These are phyloP conservation scores for Marmota monax DNA, from an alignment of 2,113 vertebrate genomes.

Conservation along the genomic window DNA sequence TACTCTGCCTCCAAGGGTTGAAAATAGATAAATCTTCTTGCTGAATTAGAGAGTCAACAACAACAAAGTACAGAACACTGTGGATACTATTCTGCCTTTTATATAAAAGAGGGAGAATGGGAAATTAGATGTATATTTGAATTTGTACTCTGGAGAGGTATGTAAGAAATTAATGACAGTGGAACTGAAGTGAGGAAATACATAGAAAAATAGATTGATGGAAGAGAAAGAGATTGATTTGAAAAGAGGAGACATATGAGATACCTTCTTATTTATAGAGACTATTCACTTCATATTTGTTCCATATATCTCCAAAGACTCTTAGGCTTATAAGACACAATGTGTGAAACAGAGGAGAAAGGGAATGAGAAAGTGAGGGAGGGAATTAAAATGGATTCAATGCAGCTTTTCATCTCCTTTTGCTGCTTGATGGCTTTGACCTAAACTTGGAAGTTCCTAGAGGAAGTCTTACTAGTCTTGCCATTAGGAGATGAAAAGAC, in stretches of 20 bases:
- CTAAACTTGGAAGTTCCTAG: background rate
- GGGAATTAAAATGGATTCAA: background rate
- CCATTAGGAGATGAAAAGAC: background rate
- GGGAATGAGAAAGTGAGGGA: background rate
- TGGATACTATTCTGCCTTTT: background rate
- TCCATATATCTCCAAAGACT: no score
- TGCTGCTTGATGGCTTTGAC: background rate
- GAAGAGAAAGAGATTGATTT: background rate
- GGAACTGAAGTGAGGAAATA: background rate
- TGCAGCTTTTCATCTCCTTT: background rate
- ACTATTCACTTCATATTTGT: background rate
- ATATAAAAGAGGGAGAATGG: background rate
- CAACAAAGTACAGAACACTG: background rate
- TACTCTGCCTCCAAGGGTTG: background rate
- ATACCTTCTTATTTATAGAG: background rate
- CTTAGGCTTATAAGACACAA: no score
- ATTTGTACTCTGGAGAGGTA: background rate
- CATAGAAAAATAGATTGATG: background rate
- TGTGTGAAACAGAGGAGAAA: background rate
- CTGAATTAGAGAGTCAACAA: background rate
- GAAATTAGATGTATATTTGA: background rate
- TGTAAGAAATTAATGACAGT: background rate
- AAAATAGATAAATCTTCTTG: background rate
- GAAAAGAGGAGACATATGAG: background rate
- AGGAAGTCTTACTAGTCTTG: no score